phyloP scores from a whole-genome alignment of 2,797 vertebrate genomes.

The Alcedo quadribrachys region DNA sequence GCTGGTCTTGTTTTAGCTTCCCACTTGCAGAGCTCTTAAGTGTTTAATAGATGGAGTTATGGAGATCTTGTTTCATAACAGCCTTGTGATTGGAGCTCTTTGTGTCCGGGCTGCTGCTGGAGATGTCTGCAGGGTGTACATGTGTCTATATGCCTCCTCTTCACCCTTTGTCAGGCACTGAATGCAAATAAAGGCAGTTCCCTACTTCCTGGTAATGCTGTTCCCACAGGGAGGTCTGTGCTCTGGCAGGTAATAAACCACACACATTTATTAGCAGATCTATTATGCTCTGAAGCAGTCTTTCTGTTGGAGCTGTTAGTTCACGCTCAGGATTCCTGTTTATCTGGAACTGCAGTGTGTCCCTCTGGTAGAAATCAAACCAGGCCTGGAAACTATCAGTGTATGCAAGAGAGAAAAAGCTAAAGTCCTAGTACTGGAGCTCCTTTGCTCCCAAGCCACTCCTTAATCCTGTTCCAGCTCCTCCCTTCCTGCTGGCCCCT shows the following conservation, averaged over 20 bases:
- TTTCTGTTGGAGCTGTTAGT: slow-evolving; percentile 40
- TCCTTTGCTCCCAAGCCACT: neutral
- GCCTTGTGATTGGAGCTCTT: neutral
- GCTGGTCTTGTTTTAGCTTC: neutral
- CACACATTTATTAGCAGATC: slow-evolving; percentile 23
- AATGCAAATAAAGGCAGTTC: slow-evolving; percentile 48
- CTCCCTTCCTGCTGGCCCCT: neutral
- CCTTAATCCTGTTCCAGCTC: neutral
- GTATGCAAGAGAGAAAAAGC: neutral
- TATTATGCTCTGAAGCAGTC: neutral
- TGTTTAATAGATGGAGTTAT: neutral
- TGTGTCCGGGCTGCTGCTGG: neutral
- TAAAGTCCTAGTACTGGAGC: neutral
- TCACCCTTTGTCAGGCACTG: neutral
- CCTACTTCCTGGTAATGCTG: neutral
- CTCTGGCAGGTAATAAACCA: slow-evolving; percentile 2
- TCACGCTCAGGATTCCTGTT: slow-evolving; percentile 36
- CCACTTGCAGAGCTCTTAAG: neutral
- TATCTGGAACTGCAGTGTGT: slow-evolving; percentile 5
- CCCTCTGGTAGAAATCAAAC: neutral
- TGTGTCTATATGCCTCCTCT: neutral
- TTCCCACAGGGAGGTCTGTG: slow-evolving; percentile 47
- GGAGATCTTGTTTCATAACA: too few relatives aligned
- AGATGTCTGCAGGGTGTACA: neutral
- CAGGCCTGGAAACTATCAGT: neutral